Conservation (phyloP, 2,888 invertebrate genomes). For the Galerucella pusilla region DNA sequence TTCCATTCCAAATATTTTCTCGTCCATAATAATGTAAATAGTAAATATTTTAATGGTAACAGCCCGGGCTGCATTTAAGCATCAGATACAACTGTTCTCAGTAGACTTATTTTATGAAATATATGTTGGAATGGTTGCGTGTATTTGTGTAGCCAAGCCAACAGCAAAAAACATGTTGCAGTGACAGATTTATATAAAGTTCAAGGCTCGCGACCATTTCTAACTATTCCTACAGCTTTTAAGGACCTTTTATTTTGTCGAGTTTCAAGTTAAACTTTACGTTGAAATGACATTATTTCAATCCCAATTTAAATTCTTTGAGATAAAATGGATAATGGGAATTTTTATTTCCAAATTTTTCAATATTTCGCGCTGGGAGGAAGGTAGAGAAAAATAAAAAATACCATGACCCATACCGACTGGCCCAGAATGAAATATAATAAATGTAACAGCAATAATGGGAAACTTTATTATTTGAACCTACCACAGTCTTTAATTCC, state of each 20-base stretch:
- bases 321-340: no score
- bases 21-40: no score
- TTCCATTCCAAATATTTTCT: no score
- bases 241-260: conserved; percentile 29
- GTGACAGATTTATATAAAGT: conserved; percentile 62
- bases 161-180: conserved; percentile 63
- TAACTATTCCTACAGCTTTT: conserved; percentile 47
- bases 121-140: not conserved
- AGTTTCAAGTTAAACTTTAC: not conserved
- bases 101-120: conserved; percentile 8
- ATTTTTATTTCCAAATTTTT: no score
- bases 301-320: no score
- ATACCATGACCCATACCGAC: no score
- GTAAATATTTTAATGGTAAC: no score
- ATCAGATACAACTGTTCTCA: not conserved
- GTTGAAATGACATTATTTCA: no score
- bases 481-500: conserved; percentile 10
- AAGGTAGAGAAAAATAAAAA: no score
- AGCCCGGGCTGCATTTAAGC: no score
- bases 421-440: no score
- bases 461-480: not conserved
- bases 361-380: no score
- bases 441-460: conserved; percentile 1
- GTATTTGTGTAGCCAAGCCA: conserved; percentile 57
- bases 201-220: conserved; percentile 62